Conservation (phyloP, 2,888 invertebrate genomes). For the Sinelater perroti region DNA sequence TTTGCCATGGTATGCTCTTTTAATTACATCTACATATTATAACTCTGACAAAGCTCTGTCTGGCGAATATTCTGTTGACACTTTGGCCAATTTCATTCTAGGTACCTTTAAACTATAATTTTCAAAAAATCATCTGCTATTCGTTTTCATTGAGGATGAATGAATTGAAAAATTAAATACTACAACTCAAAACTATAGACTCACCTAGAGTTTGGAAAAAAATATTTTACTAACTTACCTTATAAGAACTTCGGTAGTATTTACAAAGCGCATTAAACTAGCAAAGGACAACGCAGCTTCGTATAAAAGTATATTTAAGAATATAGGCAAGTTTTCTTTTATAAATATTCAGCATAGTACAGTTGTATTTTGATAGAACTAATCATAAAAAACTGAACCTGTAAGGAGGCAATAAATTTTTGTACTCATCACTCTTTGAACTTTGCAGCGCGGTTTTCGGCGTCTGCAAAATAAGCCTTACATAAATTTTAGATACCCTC, state of each 20-base stretch:
- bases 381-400: slow-evolving; percentile 30
- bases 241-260: background rate
- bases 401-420: slow-evolving; percentile 48
- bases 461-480: slow-evolving; percentile 44
- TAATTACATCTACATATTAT: no score
- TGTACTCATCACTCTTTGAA: slow-evolving; percentile 52
- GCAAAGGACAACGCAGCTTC: slow-evolving; percentile 15
- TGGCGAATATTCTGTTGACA: no score
- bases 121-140: background rate
- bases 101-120: background rate
- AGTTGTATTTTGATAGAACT: slow-evolving; percentile 19
- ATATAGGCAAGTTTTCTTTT: slow-evolving; percentile 35
- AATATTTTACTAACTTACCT: background rate
- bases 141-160: background rate
- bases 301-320: slow-evolving; percentile 32
- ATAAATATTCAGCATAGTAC: slow-evolving; percentile 32
- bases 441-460: slow-evolving; percentile 36
- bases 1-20: no score
- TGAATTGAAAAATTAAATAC: no score
- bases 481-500: slow-evolving; percentile 47
- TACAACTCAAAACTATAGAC: no score
- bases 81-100: no score
- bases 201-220: no score
- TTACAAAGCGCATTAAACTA: background rate
- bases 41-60: no score